Evolutionary conservation across 2,113 vertebrate genomes (phyloP).

Genomic region (Carettochelys insculpta): DNA sequence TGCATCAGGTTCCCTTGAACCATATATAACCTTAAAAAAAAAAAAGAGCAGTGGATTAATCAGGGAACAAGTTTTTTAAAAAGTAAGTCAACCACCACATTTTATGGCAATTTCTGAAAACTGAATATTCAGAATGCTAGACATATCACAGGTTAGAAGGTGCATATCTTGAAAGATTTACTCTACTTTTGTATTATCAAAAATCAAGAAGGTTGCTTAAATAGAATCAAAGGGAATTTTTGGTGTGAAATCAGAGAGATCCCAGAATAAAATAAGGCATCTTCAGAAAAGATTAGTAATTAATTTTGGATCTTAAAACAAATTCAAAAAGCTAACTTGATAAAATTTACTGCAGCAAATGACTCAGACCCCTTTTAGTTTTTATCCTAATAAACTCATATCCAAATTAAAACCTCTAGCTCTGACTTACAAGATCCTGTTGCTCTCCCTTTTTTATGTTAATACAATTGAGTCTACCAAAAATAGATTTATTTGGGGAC

Average conservation of each 20-base stretch:
- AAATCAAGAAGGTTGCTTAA: not conserved
- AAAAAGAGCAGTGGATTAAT: not conserved
- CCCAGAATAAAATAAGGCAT: not conserved
- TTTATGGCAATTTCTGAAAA: not conserved
- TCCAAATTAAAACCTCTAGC: not conserved
- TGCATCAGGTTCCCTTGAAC: not conserved
- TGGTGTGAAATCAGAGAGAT: not conserved
- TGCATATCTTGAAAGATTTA: not conserved
- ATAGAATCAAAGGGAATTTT: not conserved
- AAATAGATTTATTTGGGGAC: not conserved
- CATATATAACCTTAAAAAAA: not conserved
- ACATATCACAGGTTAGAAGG: not conserved
- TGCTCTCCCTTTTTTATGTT: not conserved
- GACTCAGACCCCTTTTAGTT: too few relatives aligned
- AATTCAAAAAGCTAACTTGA: not conserved
- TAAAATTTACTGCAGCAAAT: not conserved
- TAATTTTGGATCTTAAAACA: not conserved
- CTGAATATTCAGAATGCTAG: not conserved
- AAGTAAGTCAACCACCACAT: not conserved
- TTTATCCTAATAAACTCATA: not conserved
- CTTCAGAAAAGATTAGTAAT: not conserved
- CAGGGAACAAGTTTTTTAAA: not conserved
- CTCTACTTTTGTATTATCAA: not conserved
- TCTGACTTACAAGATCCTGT: not conserved
- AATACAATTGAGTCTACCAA: not conserved